Evolutionary conservation across 2,888 invertebrate species (phyloP), one percentile per base, ranked within the genome.

Genomic region (Sturmia bella): DNA sequence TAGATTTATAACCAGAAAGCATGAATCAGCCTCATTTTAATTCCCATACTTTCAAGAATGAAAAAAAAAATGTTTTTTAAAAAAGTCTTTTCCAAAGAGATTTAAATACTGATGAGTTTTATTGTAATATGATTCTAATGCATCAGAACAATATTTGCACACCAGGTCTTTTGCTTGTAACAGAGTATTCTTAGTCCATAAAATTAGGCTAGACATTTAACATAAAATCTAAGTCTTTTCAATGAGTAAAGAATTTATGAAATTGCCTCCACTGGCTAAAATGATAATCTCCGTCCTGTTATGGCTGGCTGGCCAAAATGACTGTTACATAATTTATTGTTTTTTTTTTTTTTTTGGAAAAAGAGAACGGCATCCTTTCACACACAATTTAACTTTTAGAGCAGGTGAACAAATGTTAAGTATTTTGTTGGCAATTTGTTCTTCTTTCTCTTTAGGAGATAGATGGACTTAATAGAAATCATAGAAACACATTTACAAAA

Each of bases 381-480:
- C 39, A 48, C 17, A 9, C 56, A 64, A 74, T 74, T 74, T 41
- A 66, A 57, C 64, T 66, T 56, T 56, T 11, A 48, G 41, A 45
- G 32, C 27, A 74, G 21, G 24, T 39, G 48, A 39, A 19, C 17
- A 37, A 57, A 66, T 50, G 54, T 37, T 56, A 24, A 74, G 45
- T 52, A 37, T 64, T 63, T 45, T 39, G 64, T 74, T 11, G 21
- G 54, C 45, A 73, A 54, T 73, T 54, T 54, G 3, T 54, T 3
- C 12, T 21, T 27, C 13, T 45, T 32, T 1, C 13, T n/a, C 17
- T 6, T 2, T 6, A 41, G 27, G 24, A 41, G 15, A 17, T 45
- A 39, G 15, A n/a, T 70, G 17, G 41, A 39, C 17, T 27, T 77
- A 3, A 39, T 56, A 32, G 5, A 70, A 48, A 63, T 77, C 56